These are phyloP conservation scores for Plectus sambesii DNA, from an alignment of 1,140 invertebrate genomes.

Conservation along the genomic window DNA sequence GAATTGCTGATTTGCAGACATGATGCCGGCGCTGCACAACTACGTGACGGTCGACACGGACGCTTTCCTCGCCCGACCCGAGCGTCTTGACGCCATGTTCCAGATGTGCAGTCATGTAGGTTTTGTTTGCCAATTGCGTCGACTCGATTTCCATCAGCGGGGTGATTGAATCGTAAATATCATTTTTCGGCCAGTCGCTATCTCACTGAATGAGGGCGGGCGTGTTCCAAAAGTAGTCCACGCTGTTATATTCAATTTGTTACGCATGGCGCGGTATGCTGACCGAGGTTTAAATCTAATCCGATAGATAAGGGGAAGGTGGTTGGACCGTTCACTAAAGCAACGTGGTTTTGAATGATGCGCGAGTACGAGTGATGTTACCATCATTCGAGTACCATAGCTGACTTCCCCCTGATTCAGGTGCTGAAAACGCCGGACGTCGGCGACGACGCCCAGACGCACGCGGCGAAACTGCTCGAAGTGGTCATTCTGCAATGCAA, in stretches of 20 bases:
- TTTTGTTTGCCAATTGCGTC: neutral
- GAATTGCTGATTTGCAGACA: conserved; percentile 56
- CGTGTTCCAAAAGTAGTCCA: no score
- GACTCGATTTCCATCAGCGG: no score
- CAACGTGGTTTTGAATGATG: no score
- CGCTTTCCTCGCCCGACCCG: conserved; percentile 77
- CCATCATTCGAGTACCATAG: conserved; percentile 44
- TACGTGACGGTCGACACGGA: conserved; percentile 89
- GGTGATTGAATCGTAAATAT: no score
- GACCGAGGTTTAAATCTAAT: no score
- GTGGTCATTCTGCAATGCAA: conserved; percentile 86
- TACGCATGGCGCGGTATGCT: no score
- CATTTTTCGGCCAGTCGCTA: no score
- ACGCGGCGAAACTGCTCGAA: conserved; percentile 92
- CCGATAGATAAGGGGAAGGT: no score
- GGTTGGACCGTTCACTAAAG: no score
- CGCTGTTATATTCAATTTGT: no score
- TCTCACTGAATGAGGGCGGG: no score
- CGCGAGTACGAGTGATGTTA: no score
- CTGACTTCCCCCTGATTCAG: neutral
- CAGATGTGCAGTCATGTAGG: conserved; percentile 82
- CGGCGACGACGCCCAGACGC: conserved; percentile 87
- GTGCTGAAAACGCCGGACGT: conserved; percentile 50
- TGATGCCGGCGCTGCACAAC: conserved; percentile 96
- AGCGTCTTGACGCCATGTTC: conserved; percentile 76